These are phyloP conservation scores for Willisornis vidua DNA, from an alignment of 2,113 vertebrate species.

Conservation along the genomic window DNA sequence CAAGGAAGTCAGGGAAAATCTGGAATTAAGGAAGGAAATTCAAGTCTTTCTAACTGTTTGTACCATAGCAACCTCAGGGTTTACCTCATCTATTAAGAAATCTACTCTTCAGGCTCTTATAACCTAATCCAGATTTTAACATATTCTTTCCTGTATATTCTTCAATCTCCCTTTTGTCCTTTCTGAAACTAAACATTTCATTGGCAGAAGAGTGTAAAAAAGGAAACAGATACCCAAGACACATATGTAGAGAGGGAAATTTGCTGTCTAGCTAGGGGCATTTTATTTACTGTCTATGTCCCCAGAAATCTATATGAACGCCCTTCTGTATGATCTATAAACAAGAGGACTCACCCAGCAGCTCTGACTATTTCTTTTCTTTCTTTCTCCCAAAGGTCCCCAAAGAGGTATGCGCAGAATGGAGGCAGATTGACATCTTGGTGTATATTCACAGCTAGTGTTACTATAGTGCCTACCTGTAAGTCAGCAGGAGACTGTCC, in stretches of 20 bases:
- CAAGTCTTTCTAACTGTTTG: neutral
- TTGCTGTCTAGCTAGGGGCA: neutral
- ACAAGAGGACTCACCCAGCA: neutral
- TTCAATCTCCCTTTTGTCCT: neutral
- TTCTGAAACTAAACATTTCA: neutral
- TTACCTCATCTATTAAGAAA: neutral
- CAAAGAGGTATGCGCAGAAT: constrained; percentile 84
- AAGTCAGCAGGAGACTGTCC: neutral
- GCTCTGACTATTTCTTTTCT: constrained; percentile 25
- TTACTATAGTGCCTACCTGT: constrained; percentile 27
- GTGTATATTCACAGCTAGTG: constrained; percentile 14
- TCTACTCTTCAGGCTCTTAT: neutral
- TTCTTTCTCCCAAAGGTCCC: constrained; percentile 81
- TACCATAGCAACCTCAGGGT: neutral
- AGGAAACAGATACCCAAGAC: neutral
- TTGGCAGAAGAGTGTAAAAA: neutral
- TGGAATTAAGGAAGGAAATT: neutral
- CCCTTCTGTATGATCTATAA: neutral
- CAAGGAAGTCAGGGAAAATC: neutral
- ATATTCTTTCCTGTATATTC: neutral
- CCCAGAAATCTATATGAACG: neutral
- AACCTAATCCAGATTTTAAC: neutral
- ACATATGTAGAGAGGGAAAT: fast-evolving
- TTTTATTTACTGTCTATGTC: neutral
- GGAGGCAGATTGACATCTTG: neutral